Evolutionary conservation across 2,888 invertebrate genomes (phyloP).

Genomic region (Myopa tessellatipennis): DNA sequence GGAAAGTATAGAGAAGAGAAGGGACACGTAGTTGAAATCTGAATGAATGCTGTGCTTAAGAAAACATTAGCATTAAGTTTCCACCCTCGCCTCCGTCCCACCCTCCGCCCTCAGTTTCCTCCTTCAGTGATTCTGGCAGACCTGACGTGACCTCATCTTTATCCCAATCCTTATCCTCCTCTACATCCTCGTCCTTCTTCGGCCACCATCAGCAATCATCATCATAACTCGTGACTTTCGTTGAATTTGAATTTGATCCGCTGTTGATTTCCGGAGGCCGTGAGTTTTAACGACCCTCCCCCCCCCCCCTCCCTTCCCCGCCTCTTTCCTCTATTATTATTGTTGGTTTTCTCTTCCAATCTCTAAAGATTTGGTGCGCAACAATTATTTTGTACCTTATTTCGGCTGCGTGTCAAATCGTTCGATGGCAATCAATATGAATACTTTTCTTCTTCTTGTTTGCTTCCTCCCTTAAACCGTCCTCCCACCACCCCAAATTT

Average conservation of each 20-base stretch:
- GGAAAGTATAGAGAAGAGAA: not conserved
- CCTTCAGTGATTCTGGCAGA: too few species aligned
- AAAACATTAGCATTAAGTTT: slow-evolving; percentile 11
- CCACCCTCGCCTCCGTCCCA: not conserved
- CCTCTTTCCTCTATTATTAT: not conserved
- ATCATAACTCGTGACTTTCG: slow-evolving; percentile 36
- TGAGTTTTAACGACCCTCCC: slow-evolving; percentile 25
- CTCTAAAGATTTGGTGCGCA: slow-evolving; percentile 4
- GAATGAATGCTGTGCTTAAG: not conserved
- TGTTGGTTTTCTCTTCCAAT: not conserved
- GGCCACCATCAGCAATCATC: not conserved
- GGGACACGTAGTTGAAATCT: not conserved
- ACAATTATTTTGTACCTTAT: slow-evolving; percentile 35
- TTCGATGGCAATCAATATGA: slow-evolving; percentile 60
- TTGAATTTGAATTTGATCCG: slow-evolving; percentile 37
- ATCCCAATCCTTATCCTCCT: slow-evolving; percentile 26
- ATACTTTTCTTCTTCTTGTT: slow-evolving; percentile 16
- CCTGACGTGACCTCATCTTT: not conserved
- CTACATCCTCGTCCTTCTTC: not conserved
- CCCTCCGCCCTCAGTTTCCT: not conserved
- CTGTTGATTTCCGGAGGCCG: slow-evolving; percentile 13
- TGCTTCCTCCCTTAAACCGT: not conserved
- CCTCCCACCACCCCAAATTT: slow-evolving; percentile 49
- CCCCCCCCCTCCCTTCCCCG: not conserved
- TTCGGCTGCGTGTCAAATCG: slow-evolving; percentile 57